A percentile compares a stretch with the other conserved stretches of the same genome.
phyloP scores from a whole-genome alignment of 2,113 vertebrate genomes.

The Pelodiscus sinensis region DNA sequence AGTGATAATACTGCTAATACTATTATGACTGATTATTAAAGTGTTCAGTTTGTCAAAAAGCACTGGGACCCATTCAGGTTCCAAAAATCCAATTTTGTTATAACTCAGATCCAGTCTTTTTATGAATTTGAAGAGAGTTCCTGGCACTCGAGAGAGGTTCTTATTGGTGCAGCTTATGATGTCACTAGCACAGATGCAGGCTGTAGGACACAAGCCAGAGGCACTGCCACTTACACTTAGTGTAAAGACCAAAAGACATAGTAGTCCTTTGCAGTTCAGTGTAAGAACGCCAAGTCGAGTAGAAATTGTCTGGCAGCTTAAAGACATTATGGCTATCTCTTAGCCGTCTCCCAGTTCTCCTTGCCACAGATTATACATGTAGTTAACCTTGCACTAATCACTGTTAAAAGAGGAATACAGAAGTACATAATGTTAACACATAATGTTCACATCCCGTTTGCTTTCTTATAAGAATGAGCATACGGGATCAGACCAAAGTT shows the following conservation, averaged over 20 bases:
- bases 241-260: constrained; percentile 71
- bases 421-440: constrained; percentile 52
- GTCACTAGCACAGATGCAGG: constrained; percentile 88
- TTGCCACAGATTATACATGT: constrained; percentile 46
- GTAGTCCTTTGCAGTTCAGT: constrained; percentile 61
- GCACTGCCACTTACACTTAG: constrained; percentile 61
- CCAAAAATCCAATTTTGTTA: constrained; percentile 79
- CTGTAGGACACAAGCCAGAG: constrained; percentile 78
- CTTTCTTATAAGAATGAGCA: not conserved
- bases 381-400: constrained; percentile 26
- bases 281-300: constrained; percentile 37
- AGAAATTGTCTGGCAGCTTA: constrained; percentile 30
- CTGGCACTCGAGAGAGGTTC: constrained; percentile 82
- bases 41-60: constrained; percentile 78
- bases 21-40: constrained; percentile 83
- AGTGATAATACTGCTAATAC: constrained; percentile 75
- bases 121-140: constrained; percentile 78
- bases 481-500: too few species aligned
- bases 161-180: constrained; percentile 84
- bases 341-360: constrained; percentile 48
- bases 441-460: not conserved
- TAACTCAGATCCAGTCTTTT: constrained; percentile 87
- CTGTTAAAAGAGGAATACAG: constrained; percentile 68
- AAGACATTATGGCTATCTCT: constrained; percentile 73
- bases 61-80: constrained; percentile 77